Base-by-base conservation (phyloP, 64 coral and sea anemone species). In the Montipora sp. region DNA sequence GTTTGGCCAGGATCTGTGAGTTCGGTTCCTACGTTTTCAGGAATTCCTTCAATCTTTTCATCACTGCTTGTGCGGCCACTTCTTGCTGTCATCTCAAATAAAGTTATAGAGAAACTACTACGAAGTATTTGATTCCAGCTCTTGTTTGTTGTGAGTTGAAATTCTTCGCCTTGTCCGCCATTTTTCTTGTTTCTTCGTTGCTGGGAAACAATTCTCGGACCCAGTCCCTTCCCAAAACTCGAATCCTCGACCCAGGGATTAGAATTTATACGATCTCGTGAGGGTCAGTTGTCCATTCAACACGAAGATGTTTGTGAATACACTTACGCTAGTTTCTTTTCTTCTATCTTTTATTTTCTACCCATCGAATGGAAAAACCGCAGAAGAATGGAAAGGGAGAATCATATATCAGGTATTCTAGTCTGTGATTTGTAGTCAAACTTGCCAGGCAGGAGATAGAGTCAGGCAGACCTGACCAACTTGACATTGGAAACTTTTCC, bases 351-450 rank as follows among this genome's bases (percentile, higher is more conserved):
- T 85, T 22, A 49, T 45, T 51, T 72, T 85, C 47, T 19, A 14
- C 50, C 18, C 46, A 5, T 85, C 60, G 44, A 8, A 49, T 49
- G 82, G 82, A 23, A 85, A 85, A 85, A 85, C 82, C 45, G 82
- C 82, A 2, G 65, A 85, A 8, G 63, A 85, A 51, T 85, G 82
- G 82, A 85, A 85, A 72, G 63, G 61, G n/a, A 85, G 82, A 71
- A 50, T 85, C 5, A 85, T 85, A 85, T 85, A 85, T 72, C 82
- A 85, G 82, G 65, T 85, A 51, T 49, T 49, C 11, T 11, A 8
- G 53, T 8, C 6, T 11, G 53, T 1, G 11, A 11, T 57, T 6
- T 1, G 11, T 8, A 57, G 11, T 57, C 53, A 57, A 57, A 6
- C 11, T 57, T 11, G 53, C 53, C 53, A 57, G 53, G 53, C 53